Evolutionary conservation across 2,797 vertebrate species (phyloP).

Genomic region (Diglossa cyanea): DNA sequence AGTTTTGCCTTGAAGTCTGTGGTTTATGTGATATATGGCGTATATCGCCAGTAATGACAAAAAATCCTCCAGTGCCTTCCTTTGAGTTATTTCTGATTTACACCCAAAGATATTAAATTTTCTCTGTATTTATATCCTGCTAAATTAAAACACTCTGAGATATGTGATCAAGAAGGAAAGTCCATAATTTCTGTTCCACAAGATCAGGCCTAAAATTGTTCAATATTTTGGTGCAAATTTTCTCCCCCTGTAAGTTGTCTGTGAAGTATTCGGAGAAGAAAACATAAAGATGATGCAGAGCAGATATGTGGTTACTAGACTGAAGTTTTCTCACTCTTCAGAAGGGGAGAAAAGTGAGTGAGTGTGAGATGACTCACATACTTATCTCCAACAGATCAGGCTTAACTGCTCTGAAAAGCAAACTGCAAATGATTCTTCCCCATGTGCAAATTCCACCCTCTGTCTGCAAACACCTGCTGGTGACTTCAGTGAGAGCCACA

Average conservation of each 20-base stretch:
- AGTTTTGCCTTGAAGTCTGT: not conserved
- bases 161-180: not conserved
- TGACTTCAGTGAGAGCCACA: constrained; percentile 30
- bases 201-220: not conserved
- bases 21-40: not conserved
- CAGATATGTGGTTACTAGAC: not conserved
- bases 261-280: not conserved
- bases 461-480: constrained; percentile 47
- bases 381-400: constrained; percentile 40
- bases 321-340: constrained; percentile 9
- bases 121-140: not conserved
- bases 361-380: constrained; percentile 50
- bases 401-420: constrained; percentile 48
- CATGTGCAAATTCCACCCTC: constrained; percentile 48
- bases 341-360: not conserved
- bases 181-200: not conserved
- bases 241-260: not conserved
- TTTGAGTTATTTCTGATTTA: constrained; percentile 9
- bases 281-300: not conserved
- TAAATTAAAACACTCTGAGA: not conserved
- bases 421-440: constrained; percentile 39
- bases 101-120: not conserved
- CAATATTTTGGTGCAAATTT: not conserved
- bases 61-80: not conserved
- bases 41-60: not conserved